Base-by-base conservation (phyloP, 2,797 vertebrate genomes). In the Lates japonicus region DNA sequence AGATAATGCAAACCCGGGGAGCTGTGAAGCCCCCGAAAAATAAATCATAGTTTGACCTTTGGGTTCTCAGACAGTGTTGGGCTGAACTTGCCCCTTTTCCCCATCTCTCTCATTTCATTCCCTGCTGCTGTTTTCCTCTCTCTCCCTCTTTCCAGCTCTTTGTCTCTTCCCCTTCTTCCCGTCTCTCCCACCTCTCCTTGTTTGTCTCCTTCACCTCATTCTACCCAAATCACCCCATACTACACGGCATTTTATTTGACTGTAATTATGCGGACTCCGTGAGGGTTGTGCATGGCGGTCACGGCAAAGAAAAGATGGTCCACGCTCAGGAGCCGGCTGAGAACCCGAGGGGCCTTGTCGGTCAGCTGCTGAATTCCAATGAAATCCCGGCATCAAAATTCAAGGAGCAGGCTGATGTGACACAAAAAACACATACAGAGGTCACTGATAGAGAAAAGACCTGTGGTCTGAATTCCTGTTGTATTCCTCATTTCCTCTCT, bases 1-100 rank as follows among this genome's bases (percentile, higher is more conserved):
- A 79, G 78, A 73, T 89, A 79, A 88, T 57, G 44, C 67, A 81
- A 81, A 80, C 57, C 60, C 33, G 3, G 57, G 19, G 78, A 83
- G 41, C 75, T 64, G 59, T 68, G 74, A 46, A 69, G 63, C 46
- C 1, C 54, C 60, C 25, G 25, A 29, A 67, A 72, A 78, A 85
- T 88, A 76, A 92, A 92, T 92, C 90, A 90, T 79, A 78, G 44
- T 74, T 78, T 92, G 89, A 93, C 90, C 89, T 3, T 29, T 29
- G 25, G 61, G 44, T 57, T 65, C 59, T 84, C 67, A 41, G 75
- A 67, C 46, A 41, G 65, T n/a, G 70, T 51, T 25, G 29, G 17
- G 42, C 58, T 70, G 62, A 83, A 83, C 69, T 17, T 77, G 76
- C 25, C 25, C 83, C 68, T 2, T 35, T 31, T 70, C 59, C 54